Evolutionary conservation across 2,113 vertebrate species (phyloP), one percentile per base, ranked within the genome.

Genomic region (Chrysochloris asiatica): DNA sequence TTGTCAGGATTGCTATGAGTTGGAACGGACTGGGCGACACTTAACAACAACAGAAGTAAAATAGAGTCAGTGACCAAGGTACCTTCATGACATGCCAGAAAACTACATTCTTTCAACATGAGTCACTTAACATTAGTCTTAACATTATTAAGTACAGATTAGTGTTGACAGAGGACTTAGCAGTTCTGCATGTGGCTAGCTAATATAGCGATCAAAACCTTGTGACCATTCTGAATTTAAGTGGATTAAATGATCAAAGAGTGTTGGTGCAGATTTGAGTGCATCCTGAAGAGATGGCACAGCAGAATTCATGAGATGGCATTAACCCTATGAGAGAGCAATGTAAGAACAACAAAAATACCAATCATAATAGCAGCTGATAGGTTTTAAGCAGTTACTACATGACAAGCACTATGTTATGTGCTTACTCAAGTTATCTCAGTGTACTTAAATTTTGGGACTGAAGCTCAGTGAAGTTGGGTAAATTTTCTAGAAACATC

Each of bases 191-290:
- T 71, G 83, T 73, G 33, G 8, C n/a, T 77, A 63, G 12, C 36
- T 11, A 47, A 2, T 45, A 26, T 63, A 17, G 54, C 61, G 33
- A 65, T 54, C 1, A 67, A 75, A 79, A 61, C 43, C 3, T 1
- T 24, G n/a, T 78, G 63, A 77, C 41, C 93, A 81, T 77, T 95
- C n/a, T 71, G 43, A 88, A 83, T 88, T 72, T 11, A 36, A 22
- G 0, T 82, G 33, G 3, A n/a, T n/a, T n/a, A 81, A 87, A 45
- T 71, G 4, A 21, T 84, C 17, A 41, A 33, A 21, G n/a, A 33
- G 13, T 77, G 4, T 11, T 16, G 2, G 52, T 72, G 0, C 21
- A 41, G 30, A 59, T 26, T 24, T 93, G 11, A 80, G 1, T 52
- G 52, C 30, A 63, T 48, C 12, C 12, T 52, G 10, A 86, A 69